Evolutionary conservation across 2,113 vertebrate genomes (phyloP).

Genomic region (Petaurus breviceps): DNA sequence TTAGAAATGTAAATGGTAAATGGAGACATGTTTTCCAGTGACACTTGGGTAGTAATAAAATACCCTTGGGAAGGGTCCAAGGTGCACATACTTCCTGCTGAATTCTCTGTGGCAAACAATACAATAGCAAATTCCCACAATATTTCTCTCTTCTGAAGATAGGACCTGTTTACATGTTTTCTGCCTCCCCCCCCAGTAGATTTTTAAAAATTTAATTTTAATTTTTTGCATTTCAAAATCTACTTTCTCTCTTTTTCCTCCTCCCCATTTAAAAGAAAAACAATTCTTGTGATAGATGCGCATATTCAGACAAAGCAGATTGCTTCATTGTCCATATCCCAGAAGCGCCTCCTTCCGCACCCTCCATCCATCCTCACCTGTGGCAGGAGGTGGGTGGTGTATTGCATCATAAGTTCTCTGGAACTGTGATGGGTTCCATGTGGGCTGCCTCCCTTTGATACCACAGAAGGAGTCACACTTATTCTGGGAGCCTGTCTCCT

Average conservation of each 20-base stretch:
- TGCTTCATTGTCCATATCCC: not conserved
- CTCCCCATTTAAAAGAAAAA: not conserved
- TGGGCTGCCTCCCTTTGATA: conserved; percentile 12
- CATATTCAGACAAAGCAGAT: not conserved
- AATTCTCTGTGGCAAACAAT: not conserved
- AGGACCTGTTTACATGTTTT: not conserved
- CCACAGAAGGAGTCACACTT: conserved; percentile 12
- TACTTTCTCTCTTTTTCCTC: not conserved
- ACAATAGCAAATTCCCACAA: not conserved
- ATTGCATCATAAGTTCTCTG: not conserved
- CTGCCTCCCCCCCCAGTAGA: not conserved
- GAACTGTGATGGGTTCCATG: not conserved
- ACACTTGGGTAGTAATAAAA: not conserved
- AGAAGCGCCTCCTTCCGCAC: not conserved
- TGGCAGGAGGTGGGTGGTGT: not conserved
- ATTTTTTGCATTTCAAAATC: not conserved
- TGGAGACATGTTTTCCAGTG: not conserved
- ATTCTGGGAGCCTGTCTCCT: not conserved
- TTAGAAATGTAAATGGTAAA: not conserved
- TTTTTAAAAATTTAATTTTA: not conserved
- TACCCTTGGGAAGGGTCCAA: not conserved
- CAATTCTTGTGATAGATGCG: not conserved
- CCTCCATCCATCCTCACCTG: not conserved
- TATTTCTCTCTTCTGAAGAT: not conserved
- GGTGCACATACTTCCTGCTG: not conserved